Evolutionary conservation across 2,888 invertebrate species (phyloP), one percentile per base, ranked within the genome.

Genomic region (Acanthosoma haemorrhoidale): DNA sequence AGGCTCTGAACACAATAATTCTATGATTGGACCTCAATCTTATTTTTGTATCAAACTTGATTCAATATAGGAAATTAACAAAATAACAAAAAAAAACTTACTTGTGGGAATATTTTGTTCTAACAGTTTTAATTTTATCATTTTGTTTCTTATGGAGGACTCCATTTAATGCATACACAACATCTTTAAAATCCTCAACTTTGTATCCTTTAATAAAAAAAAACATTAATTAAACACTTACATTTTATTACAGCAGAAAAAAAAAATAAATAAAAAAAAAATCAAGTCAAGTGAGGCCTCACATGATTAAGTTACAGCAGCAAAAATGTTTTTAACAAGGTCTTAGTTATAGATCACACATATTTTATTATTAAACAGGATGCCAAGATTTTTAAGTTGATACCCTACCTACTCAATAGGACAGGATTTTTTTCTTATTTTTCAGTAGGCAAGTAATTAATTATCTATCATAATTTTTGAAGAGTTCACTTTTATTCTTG

Each of bases 81-180:
- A 57, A 38, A n/a, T 25, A 6, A 38, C 36, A 21, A n/a, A 13
- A 15, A 39, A 5, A 36, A 16, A 82, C 84, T 82, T 81, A 87
- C 87, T 88, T 88, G 81, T 97, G 96, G 3, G 94, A 93, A 80
- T 97, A 97, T 82, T 97, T 97, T 80, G 90, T 92, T 75, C 89
- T 84, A 68, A 96, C 90, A 32, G 96, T 95, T 82, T 88, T 88
- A 75, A 94, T 84, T 71, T 90, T 87, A 34, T 88, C 86, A 77
- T 88, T 88, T n/a, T 88, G 88, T 77, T 89, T 90, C 77, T 87
- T 86, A 77, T 89, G 88, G 2, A 96, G 82, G 71, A 88, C 86
- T 34, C 85, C 84, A 82, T 96, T 95, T 66, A 95, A 84, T 15
- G 86, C 80, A 18, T 86, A 78, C n/a, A 88, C 87, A 57, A 91